Base-by-base conservation (phyloP, 2,797 vertebrate species). In the Silurus lanzhouensis region DNA sequence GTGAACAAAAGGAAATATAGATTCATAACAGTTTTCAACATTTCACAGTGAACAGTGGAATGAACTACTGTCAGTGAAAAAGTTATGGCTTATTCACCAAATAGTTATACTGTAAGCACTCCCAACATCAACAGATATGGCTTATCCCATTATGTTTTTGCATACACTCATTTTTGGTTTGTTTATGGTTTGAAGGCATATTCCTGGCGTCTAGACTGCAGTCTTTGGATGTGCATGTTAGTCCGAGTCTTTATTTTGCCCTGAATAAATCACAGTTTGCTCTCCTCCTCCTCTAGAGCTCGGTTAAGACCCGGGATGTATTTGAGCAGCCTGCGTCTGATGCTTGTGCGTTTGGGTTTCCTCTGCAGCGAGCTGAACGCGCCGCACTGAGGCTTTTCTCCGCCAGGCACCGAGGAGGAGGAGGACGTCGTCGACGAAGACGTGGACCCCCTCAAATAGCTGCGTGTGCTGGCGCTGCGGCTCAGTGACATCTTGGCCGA, bases 281-380 rank as follows among this genome's bases (percentile, higher is more conserved):
- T 99, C 93, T 99, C 97, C 90, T 99, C 98, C 91, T 99, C 98
- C 90, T 99, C 98, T 90, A 99, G 92, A 0, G 97, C 95, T 83
- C 95, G 94, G 92, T 98, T 99, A 89, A 99, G 93, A 44, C 98
- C 98, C 0, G 98, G 98, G 92, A 99, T 99, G 92, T 97, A 99
- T 86, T 98, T 99, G 75, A 98, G 95, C 87, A 99, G 94, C 48
- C 95, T 95, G 67, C 92, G 92, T 44, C 97, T 96, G 91, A 99
- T 96, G 93, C 97, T 99, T 84, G 96, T 97, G 90, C 95, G 96
- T 60, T 97, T 97, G 88, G 95, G 94, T 77, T 97, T 98, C 86
- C 94, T 94, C 83, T 96, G 89, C 89, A 96, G 38, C 38, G 94
- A 75, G 91, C 70, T 89, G 88, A 92, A 95, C 20, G 83, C 94